phyloP scores from a whole-genome alignment of 2,797 vertebrate genomes.

The Lepidocolaptes lacrymiger region DNA sequence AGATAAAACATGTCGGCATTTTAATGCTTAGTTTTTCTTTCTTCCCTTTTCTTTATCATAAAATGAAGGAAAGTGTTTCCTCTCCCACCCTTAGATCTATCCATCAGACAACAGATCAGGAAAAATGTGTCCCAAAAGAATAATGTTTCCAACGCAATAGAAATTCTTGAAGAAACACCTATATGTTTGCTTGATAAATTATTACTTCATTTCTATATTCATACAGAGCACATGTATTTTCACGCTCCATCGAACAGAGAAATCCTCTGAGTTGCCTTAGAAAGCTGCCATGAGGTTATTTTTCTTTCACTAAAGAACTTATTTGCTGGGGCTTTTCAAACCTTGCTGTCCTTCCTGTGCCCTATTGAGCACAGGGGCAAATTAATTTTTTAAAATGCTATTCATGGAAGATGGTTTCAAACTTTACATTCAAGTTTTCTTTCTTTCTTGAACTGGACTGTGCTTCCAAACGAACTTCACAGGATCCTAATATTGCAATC shows the following conservation, averaged over 20 bases:
- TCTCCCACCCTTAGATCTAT: neutral
- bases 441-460: neutral
- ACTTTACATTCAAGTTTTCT: neutral
- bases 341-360: neutral
- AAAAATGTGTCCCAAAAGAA: neutral
- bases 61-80: neutral
- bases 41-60: neutral
- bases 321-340: conserved; percentile 1
- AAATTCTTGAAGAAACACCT: neutral
- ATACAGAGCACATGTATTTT: conserved; percentile 28
- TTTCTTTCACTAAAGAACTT: conserved; percentile 2
- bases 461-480: neutral
- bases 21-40: neutral
- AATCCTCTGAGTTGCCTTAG: conserved; percentile 4
- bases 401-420: neutral
- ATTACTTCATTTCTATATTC: conserved; percentile 32
- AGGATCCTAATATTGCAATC: neutral
- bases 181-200: conserved; percentile 18
- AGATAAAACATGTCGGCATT: conserved; percentile 1
- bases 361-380: neutral
- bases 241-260: neutral
- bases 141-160: neutral
- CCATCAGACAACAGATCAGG: neutral
- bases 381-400: neutral
- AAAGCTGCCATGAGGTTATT: conserved; percentile 20